Evolutionary conservation across 2,113 vertebrate genomes (phyloP).

Genomic region (Cavia aperea): DNA sequence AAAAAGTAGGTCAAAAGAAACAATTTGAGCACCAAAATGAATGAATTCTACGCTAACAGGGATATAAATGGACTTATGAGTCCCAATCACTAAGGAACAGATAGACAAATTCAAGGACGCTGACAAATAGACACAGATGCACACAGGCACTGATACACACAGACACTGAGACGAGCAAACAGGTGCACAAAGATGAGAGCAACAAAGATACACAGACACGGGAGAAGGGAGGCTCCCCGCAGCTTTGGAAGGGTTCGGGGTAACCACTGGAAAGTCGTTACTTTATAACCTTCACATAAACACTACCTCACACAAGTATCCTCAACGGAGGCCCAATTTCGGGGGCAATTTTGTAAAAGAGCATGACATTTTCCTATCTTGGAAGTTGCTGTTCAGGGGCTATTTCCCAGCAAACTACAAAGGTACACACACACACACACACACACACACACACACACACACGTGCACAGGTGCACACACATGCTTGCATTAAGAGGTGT

Average conservation of each 20-base stretch:
- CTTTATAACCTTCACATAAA: neutral
- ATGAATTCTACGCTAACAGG: neutral
- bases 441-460: too few species aligned
- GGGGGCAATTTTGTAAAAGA: neutral
- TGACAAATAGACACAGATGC: neutral
- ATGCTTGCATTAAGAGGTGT: neutral
- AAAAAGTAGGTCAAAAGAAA: neutral
- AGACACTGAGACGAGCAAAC: neutral
- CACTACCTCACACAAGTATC: neutral
- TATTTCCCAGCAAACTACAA: neutral
- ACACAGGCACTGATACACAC: neutral
- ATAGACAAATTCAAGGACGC: neutral
- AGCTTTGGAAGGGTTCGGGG: neutral
- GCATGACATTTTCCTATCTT: neutral
- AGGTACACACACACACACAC: neutral
- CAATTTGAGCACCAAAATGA: neutral
- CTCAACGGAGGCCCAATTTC: neutral
- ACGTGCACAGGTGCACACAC: neutral
- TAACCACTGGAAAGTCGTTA: neutral
- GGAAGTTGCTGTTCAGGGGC: neutral
- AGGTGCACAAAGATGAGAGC: neutral
- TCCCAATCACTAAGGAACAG: neutral
- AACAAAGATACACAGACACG: neutral
- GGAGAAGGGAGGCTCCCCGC: neutral
- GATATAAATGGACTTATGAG: neutral